Percentiles rank a stretch among this genome's conserved stretches.
Conservation (phyloP, 35 echinoderm and acorn worm species). For the Patiria miniata region DNA sequence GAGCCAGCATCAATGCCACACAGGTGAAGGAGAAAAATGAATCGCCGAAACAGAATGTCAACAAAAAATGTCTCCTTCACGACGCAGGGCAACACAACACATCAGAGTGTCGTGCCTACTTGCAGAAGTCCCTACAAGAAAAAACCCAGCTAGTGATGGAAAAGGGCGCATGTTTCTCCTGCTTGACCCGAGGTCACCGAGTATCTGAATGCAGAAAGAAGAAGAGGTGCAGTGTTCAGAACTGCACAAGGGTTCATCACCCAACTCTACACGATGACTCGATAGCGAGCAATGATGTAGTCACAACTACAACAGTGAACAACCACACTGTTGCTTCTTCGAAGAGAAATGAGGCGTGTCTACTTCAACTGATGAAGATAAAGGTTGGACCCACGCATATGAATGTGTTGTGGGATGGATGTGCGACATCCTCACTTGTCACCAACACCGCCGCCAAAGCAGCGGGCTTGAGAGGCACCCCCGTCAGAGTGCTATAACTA, state of each 20-base stretch:
- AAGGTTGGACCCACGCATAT: neutral
- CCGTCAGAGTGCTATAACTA: conserved; percentile 40
- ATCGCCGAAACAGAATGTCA: neutral
- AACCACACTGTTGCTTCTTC: neutral
- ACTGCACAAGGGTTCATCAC: neutral
- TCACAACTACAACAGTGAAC: neutral
- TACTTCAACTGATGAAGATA: conserved; percentile 53
- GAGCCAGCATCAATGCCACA: neutral
- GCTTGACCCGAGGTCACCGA: neutral
- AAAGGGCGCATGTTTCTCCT: neutral
- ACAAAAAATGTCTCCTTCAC: neutral
- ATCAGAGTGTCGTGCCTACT: neutral
- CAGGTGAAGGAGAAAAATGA: neutral
- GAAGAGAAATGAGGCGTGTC: conserved; percentile 9
- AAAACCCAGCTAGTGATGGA: neutral
- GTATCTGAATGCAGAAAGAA: neutral
- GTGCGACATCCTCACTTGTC: conserved; percentile 54
- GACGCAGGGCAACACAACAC: neutral
- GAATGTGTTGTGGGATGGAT: conserved; percentile 54
- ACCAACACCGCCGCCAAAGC: conserved; percentile 23
- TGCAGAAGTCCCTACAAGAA: neutral
- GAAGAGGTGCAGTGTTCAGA: neutral
- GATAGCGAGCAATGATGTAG: neutral
- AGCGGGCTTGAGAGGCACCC: conserved; percentile 19
- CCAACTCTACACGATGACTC: neutral